These are phyloP conservation scores for Eutolmus rufibarbis DNA, from an alignment of 2,888 invertebrate species.

Conservation along the genomic window DNA sequence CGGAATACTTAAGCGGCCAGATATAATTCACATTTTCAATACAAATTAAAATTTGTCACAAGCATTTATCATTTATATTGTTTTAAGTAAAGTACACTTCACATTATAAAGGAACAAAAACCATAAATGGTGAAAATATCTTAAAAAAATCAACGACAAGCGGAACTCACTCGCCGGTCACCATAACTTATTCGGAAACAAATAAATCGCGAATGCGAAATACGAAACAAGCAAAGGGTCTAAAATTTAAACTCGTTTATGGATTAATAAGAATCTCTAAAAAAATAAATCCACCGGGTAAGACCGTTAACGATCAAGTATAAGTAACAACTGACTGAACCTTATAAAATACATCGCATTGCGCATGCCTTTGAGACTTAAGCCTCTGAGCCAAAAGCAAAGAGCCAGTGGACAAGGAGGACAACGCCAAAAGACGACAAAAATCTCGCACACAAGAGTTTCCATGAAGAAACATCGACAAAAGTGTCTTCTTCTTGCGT, in stretches of 20 bases:
- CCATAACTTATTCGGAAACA: slow-evolving; percentile 22
- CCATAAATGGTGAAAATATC: not conserved
- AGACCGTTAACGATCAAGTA: slow-evolving; percentile 42
- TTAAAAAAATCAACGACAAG: not conserved
- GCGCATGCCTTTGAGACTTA: slow-evolving; percentile 41
- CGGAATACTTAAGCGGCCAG: slow-evolving; percentile 2
- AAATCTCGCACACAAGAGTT: slow-evolving; percentile 27
- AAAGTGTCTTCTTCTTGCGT: slow-evolving; percentile 47
- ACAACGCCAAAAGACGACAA: slow-evolving; percentile 41
- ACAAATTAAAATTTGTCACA: not conserved
- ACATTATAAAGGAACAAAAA: not conserved
- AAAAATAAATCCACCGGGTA: slow-evolving; percentile 29
- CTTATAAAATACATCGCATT: slow-evolving; percentile 27
- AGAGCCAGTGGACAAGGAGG: slow-evolving; percentile 36
- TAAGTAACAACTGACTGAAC: slow-evolving; percentile 40
- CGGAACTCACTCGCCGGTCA: not conserved
- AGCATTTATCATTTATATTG: not conserved
- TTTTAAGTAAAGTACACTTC: slow-evolving; percentile 1
- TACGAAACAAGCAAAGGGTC: not conserved
- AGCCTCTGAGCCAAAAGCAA: slow-evolving; percentile 34
- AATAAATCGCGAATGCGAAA: slow-evolving; percentile 23
- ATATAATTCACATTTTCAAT: slow-evolving; percentile 4
- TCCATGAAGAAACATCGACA: slow-evolving; percentile 44
- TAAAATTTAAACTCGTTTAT: slow-evolving; percentile 25
- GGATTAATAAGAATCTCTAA: not conserved